Base-by-base conservation (phyloP, 2,797 vertebrate genomes). In the Chromobotia macracanthus region DNA sequence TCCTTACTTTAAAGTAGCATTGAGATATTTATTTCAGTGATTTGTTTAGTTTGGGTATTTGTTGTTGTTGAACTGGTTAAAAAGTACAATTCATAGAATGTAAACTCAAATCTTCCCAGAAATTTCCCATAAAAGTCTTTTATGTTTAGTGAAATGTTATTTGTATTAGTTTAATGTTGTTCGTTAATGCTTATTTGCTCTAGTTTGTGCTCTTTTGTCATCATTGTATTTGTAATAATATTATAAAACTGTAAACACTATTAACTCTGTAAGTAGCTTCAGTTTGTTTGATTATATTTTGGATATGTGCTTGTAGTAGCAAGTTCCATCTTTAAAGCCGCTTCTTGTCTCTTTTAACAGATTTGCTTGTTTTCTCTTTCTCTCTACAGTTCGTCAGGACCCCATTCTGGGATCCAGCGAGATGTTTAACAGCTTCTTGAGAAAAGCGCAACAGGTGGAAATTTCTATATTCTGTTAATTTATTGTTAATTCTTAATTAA, bases 391-490 rank as follows among this genome's bases (percentile, higher is more conserved):
- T 82, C 95, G 97, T 48, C 98, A 99, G 91, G 97, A 99, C 88
- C 95, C 95, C 0, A 86, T 92, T 28, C 95, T 99, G 60, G 98
- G 98, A 84, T 87, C 93, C 89, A 98, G 97, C 0, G 97, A 99
- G 87, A 91, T 94, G 86, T 99, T 99, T 91, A 99, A 99, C 91
- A 96, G 96, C 89, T 99, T 99, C 86, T 89, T 99, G 82, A 95
- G 98, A 83, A 96, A 95, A 90, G 96, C 98, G 51, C 98, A 99
- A 88, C 98, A 99, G 96, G 98, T 99, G 78, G 6, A 66, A 65
- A 53, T 58, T 41, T 75, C 12, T 50, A 0, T 72, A 8, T 35
- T 50, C 8, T 23, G 5, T 67, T 53, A 16, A 15, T 66, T 53
- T 51, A 11, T 0, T 10, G 0, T 35, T 51, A 3, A 51, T 35